Conservation (phyloP, 2,888 invertebrate genomes). For the Polydrusus cervinus region DNA sequence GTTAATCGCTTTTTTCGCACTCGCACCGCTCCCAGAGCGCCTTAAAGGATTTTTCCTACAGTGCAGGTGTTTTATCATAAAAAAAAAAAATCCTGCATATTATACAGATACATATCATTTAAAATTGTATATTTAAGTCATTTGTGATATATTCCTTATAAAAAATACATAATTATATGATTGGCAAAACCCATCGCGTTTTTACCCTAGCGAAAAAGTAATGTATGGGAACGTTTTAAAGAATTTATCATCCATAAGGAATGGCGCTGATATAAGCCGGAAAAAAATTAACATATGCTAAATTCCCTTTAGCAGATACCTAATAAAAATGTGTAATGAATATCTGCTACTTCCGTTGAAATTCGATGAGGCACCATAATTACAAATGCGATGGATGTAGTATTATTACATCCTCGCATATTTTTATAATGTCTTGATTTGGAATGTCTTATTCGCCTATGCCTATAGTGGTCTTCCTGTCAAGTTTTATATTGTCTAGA, state of each 20-base stretch:
- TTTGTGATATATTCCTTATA: neutral
- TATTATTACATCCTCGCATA: conserved; percentile 18
- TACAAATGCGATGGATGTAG: conserved; percentile 17
- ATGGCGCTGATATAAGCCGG: conserved; percentile 12
- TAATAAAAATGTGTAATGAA: conserved; percentile 47
- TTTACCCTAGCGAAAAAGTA: neutral
- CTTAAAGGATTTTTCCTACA: too few relatives aligned
- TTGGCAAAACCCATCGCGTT: neutral
- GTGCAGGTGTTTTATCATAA: too few relatives aligned
- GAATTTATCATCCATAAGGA: conserved; percentile 16
- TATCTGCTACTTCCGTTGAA: conserved; percentile 46
- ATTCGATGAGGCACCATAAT: conserved; percentile 28
- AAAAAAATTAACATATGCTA: conserved; percentile 45
- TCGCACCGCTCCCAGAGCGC: too few relatives aligned
- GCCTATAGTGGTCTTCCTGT: conserved; percentile 1
- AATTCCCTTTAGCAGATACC: conserved; percentile 47
- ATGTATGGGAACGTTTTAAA: conserved; percentile 16
- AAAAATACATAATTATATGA: neutral
- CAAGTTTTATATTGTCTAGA: too few relatives aligned
- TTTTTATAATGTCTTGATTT: conserved; percentile 7
- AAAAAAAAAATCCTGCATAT: too few relatives aligned
- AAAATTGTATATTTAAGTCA: too few relatives aligned
- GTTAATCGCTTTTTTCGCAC: too few relatives aligned
- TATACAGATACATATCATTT: too few relatives aligned
- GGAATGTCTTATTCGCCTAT: conserved; percentile 7